These are phyloP conservation scores for Sylvilagus floridanus DNA, from an alignment of 2,797 vertebrate genomes.

Conservation along the genomic window DNA sequence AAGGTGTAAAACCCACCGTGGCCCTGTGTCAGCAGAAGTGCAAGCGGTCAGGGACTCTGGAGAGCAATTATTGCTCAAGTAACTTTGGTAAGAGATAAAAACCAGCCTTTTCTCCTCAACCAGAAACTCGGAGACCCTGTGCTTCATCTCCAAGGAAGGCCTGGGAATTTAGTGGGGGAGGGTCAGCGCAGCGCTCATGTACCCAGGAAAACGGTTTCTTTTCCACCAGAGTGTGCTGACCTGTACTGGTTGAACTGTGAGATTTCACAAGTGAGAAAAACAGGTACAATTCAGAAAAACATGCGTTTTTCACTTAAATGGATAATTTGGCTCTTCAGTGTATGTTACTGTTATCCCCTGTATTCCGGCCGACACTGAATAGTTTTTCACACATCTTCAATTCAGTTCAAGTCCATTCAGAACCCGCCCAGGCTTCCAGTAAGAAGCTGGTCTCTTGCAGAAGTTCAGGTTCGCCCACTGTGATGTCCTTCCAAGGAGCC, in stretches of 20 bases:
- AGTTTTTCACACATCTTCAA: conserved; percentile 57
- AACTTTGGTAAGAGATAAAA: conserved; percentile 94
- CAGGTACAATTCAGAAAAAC: background rate
- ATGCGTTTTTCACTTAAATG: too few species aligned
- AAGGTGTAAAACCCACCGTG: conserved; percentile 95
- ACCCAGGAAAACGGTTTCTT: conserved; percentile 77
- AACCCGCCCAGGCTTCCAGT: background rate
- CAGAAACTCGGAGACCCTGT: conserved; percentile 45
- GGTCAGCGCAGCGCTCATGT: conserved; percentile 35
- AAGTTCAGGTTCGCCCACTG: conserved; percentile 14
- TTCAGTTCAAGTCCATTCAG: conserved; percentile 21
- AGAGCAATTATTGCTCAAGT: conserved; percentile 97
- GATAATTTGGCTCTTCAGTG: conserved; percentile 14
- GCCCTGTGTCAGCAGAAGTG: conserved; percentile 97
- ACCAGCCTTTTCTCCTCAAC: conserved; percentile 69
- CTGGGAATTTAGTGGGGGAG: conserved; percentile 50
- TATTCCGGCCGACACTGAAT: background rate
- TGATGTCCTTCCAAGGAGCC: background rate
- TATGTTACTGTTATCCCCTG: background rate
- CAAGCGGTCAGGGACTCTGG: conserved; percentile 93
- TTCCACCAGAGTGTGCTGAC: background rate
- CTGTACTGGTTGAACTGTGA: background rate
- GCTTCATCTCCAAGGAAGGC: conserved; percentile 73
- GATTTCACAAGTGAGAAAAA: conserved; percentile 36
- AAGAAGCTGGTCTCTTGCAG: conserved; percentile 5